A percentile compares a stretch with the other conserved stretches of the same genome.
These are phyloP conservation scores for Alexandromys fortis DNA, from an alignment of 2,113 vertebrate genomes.

Conservation along the genomic window DNA sequence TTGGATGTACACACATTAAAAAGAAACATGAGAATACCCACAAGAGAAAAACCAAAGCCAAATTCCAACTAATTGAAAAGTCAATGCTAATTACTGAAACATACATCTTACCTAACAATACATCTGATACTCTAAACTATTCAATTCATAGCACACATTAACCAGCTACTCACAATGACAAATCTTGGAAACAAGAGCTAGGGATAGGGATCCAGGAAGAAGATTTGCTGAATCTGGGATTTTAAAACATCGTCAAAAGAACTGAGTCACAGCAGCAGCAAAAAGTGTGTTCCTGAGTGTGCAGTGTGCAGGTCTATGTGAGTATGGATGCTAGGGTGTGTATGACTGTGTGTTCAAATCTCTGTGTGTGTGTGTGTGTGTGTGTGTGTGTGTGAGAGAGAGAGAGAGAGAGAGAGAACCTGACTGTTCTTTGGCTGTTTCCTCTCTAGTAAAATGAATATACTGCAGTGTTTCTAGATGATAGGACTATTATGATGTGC, in stretches of 20 bases:
- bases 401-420: too few relatives aligned
- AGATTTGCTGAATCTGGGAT: not conserved
- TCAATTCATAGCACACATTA: not conserved
- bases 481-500: fast-evolving
- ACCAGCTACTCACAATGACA: not conserved
- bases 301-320: not conserved
- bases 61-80: not conserved
- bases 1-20: not conserved
- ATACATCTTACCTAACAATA: not conserved
- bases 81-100: not conserved
- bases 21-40: not conserved
- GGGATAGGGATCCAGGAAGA: too few relatives aligned
- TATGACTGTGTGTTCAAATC: not conserved
- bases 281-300: not conserved
- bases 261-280: too few relatives aligned
- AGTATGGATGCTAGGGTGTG: not conserved
- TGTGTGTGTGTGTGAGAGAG: not conserved
- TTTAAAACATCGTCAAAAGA: not conserved
- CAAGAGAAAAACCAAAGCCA: not conserved
- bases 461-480: too few relatives aligned
- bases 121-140: not conserved
- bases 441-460: not conserved
- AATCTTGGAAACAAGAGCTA: not conserved
- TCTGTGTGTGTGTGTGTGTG: not conserved
- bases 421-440: not conserved